Base-by-base conservation (phyloP, 2,113 vertebrate genomes). In the Neogale vison region DNA sequence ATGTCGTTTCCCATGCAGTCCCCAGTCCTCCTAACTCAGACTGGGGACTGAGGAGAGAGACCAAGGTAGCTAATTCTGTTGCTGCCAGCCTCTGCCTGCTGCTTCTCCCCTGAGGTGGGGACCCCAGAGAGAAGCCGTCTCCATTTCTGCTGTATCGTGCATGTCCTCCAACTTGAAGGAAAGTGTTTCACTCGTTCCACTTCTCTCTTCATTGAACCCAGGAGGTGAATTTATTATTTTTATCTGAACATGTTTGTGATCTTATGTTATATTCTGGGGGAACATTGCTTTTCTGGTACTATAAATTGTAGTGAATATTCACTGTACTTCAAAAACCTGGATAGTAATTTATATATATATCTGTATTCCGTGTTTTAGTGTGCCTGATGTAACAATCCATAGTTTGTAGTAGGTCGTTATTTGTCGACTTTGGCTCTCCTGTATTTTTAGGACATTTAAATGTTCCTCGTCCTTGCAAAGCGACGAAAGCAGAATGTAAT, bases 401-500 rank as follows among this genome's bases (percentile, higher is more conserved):
- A 67, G 31, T 69, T 11, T 39, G 23, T 85, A 29, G 89, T 61
- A 5, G 36, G 81, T 63, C n/a, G 42, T 82, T 59, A 23, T 36
- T 42, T 67, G 77, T 89, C 57, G 63, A 1, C 79, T 93, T 84
- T 29, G 52, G 84, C 84, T 45, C 23, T 82, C 26, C 83, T 63
- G 65, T 97, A 52, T 88, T 93, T 84, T 67, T 18, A 96, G 93
- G 90, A 83, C 81, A 80, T 90, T 83, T 55, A 57, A 96, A 81
- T 65, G 77, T 94, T 76, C 90, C 90, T 92, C 65, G 47, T 90
- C 83, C 92, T 94, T 18, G 96, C 39, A 76, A 94, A 45, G 50
- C 72, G 67, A 97, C 81, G 93, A 63, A 96, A 95, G 90, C 93
- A 95, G 87, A 96, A 94, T 97, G 86, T 93, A 57, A 83, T 69